phyloP scores from a whole-genome alignment of 2,888 invertebrate species.

The Apantesis nais region DNA sequence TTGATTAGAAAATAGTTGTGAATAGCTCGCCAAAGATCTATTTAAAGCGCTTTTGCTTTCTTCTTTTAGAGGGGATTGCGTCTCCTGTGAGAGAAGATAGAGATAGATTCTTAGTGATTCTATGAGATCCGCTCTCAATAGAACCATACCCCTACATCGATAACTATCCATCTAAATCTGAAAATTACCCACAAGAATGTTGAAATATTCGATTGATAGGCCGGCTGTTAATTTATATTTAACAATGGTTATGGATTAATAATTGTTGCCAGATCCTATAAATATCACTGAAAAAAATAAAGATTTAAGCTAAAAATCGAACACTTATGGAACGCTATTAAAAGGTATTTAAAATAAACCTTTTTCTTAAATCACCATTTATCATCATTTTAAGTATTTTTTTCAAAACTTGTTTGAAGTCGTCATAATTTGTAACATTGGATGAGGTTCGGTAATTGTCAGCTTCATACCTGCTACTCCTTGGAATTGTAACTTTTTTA shows the following conservation, averaged over 20 bases:
- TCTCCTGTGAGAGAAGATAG: not conserved
- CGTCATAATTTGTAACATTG: too few relatives aligned
- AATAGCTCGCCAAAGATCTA: too few relatives aligned
- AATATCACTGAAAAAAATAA: too few relatives aligned
- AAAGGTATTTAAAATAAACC: conserved; percentile 19
- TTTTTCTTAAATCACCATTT: not conserved
- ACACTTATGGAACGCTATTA: conserved; percentile 22
- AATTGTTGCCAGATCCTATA: conserved; percentile 36
- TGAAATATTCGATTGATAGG: conserved; percentile 52
- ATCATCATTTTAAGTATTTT: not conserved
- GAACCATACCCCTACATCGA: conserved; percentile 10
- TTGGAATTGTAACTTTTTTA: too few relatives aligned
- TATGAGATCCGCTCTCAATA: conserved; percentile 13
- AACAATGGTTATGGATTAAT: conserved; percentile 35
- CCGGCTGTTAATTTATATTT: conserved; percentile 28
- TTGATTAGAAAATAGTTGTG: too few relatives aligned
- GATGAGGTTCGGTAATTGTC: too few relatives aligned
- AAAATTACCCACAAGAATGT: conserved; percentile 48
- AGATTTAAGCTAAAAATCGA: conserved; percentile 10
- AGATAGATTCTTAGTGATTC: not conserved
- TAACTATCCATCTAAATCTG: conserved; percentile 26
- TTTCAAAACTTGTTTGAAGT: not conserved
- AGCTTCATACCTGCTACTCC: too few relatives aligned
- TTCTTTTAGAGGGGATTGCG: too few relatives aligned
- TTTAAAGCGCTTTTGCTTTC: too few relatives aligned